phyloP scores from a whole-genome alignment of 92 coral and sea anemone genomes.

The Phymanthus crucifer region DNA sequence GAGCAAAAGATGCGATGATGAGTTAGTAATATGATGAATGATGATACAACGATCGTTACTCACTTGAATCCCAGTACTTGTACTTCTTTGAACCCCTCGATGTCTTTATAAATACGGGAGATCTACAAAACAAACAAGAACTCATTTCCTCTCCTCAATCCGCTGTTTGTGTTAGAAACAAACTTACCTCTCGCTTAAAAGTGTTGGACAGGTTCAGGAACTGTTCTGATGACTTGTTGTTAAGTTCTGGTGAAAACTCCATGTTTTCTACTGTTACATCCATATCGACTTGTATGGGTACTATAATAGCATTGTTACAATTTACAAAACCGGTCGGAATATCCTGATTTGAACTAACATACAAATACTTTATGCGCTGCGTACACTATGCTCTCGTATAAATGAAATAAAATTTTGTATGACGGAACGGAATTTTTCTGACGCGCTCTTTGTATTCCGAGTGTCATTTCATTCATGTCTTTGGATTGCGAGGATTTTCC shows the following conservation, averaged over 20 bases:
- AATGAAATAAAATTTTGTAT: too few relatives aligned
- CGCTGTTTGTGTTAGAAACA: neutral
- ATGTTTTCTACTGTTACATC: slow-evolving; percentile 8
- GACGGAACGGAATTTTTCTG: too few relatives aligned
- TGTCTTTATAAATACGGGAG: slow-evolving; percentile 1
- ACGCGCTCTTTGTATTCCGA: too few relatives aligned
- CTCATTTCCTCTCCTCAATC: neutral
- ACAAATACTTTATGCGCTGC: too few relatives aligned
- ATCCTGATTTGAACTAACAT: neutral
- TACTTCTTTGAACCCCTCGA: slow-evolving; percentile 1
- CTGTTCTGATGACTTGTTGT: slow-evolving; percentile 12
- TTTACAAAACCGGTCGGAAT: neutral
- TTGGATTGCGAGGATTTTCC: too few relatives aligned
- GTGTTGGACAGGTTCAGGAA: neutral
- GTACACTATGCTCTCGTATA: too few relatives aligned
- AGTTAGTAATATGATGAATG: too few relatives aligned
- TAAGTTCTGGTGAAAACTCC: neutral
- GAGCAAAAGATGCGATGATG: neutral
- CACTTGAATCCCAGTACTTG: neutral
- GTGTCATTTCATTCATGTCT: too few relatives aligned
- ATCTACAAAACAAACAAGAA: neutral
- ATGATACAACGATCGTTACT: neutral
- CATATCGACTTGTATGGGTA: slow-evolving; percentile 12
- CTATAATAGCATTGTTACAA: neutral
- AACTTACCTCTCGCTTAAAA: slow-evolving; percentile 9